Evolutionary conservation across 2,797 vertebrate genomes (phyloP).

Genomic region (Darevskia nairensis): DNA sequence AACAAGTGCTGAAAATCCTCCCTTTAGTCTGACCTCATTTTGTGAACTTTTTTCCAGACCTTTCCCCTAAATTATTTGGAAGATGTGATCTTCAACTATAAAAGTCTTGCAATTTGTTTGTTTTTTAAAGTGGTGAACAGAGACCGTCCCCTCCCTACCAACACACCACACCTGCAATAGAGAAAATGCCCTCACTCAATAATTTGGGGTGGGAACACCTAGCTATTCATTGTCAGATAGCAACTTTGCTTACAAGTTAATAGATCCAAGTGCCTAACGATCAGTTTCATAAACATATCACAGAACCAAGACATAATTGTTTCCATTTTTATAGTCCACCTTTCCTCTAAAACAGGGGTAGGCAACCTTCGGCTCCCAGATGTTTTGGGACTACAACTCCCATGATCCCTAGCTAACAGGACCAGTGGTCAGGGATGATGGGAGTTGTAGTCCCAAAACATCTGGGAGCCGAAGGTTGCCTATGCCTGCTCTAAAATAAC

Average conservation of each 20-base stretch:
- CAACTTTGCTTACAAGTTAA: too few species aligned
- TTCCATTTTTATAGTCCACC: background rate
- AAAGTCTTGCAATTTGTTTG: background rate
- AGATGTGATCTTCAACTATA: background rate
- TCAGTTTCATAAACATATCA: background rate
- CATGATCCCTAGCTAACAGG: too few species aligned
- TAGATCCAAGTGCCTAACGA: background rate
- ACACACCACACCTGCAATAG: background rate
- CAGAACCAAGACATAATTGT: background rate
- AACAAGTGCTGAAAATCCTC: background rate
- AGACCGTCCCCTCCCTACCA: background rate
- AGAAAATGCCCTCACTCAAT: background rate
- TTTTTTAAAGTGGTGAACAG: background rate
- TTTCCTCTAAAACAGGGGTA: background rate
- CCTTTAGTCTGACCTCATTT: background rate
- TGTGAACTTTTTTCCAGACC: background rate
- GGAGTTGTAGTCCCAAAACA: too few species aligned
- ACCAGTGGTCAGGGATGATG: too few species aligned
- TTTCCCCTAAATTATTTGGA: background rate
- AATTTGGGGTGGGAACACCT: background rate
- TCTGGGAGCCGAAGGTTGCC: too few species aligned
- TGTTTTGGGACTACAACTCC: too few species aligned
- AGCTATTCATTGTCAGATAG: background rate
- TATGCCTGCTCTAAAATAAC: too few species aligned
- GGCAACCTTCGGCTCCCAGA: too few species aligned